A percentile compares a stretch with the other conserved stretches of the same genome.
Conservation (phyloP, 2,113 vertebrate species). For the Sebastes schlegelii region DNA sequence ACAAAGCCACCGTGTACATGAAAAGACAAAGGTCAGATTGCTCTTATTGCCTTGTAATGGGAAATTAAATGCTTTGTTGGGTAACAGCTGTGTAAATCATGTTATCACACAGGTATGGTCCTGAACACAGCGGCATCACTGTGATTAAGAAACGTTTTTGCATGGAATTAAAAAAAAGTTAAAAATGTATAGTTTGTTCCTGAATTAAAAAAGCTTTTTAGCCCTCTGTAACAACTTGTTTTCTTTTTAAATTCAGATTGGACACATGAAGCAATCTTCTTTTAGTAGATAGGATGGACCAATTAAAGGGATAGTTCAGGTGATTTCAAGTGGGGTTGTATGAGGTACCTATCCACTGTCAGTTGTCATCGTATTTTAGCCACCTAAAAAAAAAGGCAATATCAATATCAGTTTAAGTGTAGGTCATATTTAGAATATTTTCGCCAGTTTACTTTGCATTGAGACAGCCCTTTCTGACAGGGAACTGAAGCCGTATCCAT, state of each 20-base stretch:
- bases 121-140: neutral
- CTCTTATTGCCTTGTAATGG: neutral
- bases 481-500: too few species aligned
- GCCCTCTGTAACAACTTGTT: neutral
- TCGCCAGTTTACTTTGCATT: too few species aligned
- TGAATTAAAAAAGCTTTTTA: neutral
- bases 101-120: conserved; percentile 21
- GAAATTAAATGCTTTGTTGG: conserved; percentile 28
- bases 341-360: too few species aligned
- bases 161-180: neutral
- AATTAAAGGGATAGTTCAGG: neutral
- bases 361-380: too few species aligned
- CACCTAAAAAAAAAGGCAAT: too few species aligned
- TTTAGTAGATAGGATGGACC: conserved; percentile 5
- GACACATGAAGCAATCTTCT: conserved; percentile 12
- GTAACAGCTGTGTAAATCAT: conserved; percentile 44
- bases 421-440: too few species aligned
- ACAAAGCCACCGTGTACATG: neutral
- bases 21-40: conserved; percentile 22
- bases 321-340: too few species aligned
- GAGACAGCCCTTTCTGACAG: too few species aligned
- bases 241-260: neutral
- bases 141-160: neutral
- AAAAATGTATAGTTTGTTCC: neutral
- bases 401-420: too few species aligned